Percentiles rank a stretch among this genome's conserved stretches.
Evolutionary conservation across 2,797 vertebrate genomes (phyloP).

Genomic region (Gouania willdenowi): DNA sequence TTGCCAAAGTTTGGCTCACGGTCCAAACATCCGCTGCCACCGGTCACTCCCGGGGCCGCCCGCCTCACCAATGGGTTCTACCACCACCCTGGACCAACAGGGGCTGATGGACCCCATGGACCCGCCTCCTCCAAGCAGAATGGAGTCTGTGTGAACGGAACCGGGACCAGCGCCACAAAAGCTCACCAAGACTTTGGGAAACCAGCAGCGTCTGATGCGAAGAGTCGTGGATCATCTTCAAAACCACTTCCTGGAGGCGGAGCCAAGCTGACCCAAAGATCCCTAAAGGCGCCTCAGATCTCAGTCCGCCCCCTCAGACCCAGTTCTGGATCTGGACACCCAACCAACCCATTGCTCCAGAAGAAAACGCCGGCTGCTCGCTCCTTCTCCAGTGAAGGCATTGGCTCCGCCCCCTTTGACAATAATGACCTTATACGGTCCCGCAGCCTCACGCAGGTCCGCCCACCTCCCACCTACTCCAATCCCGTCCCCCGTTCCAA

Average conservation of each 20-base stretch:
- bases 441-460: conserved; percentile 89
- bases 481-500: conserved; percentile 75
- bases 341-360: conserved; percentile 58
- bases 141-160: conserved; percentile 43
- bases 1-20: conserved; percentile 86
- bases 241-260: conserved; percentile 29
- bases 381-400: conserved; percentile 80
- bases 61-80: conserved; percentile 70
- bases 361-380: conserved; percentile 77
- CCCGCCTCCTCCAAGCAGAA: conserved; percentile 63
- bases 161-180: background rate
- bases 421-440: conserved; percentile 83
- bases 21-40: conserved; percentile 38
- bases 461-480: conserved; percentile 68
- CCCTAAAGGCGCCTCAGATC: conserved; percentile 19
- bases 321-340: conserved; percentile 50
- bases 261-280: conserved; percentile 5
- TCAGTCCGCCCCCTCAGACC: background rate
- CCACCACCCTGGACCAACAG: conserved; percentile 39
- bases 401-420: conserved; percentile 51
- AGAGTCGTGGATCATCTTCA: conserved; percentile 51
- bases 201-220: conserved; percentile 50
- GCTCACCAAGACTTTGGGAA: conserved; percentile 58
- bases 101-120: conserved; percentile 14
- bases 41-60: conserved; percentile 18